Conservation (phyloP, 2,113 vertebrate genomes). For the Caretta caretta region DNA sequence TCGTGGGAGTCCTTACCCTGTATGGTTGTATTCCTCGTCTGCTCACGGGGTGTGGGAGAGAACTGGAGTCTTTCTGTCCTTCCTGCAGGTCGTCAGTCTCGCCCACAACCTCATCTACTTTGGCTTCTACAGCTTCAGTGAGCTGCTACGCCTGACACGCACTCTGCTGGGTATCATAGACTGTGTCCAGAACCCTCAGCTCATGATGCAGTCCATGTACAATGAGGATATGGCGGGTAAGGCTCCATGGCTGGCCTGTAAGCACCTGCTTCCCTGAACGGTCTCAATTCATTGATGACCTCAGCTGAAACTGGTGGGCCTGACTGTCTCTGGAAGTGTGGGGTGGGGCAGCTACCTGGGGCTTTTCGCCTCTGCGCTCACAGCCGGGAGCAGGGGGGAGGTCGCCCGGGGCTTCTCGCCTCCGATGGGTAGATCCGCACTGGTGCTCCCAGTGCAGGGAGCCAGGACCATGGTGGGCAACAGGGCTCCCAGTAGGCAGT, state of each 20-base stretch:
- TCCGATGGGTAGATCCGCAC: too few relatives aligned
- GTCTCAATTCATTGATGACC: background rate
- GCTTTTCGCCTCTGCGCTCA: too few relatives aligned
- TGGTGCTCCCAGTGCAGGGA: too few relatives aligned
- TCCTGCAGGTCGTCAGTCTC: conserved; percentile 91
- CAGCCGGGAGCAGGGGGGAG: too few relatives aligned
- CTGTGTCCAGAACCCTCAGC: conserved; percentile 88
- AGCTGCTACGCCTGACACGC: conserved; percentile 93
- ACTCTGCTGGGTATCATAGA: conserved; percentile 96
- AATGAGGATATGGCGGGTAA: conserved; percentile 87
- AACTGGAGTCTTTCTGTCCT: conserved; percentile 46
- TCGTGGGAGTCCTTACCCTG: background rate
- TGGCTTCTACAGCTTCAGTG: conserved; percentile 99
- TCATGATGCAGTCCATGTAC: conserved; percentile 78
- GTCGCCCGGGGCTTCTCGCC: too few relatives aligned
- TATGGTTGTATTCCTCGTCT: background rate
- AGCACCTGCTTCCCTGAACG: background rate
- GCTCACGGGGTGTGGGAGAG: accelerated
- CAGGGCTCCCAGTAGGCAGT: too few relatives aligned
- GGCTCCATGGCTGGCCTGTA: background rate
- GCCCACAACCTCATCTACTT: conserved; percentile 98
- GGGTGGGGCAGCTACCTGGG: background rate
- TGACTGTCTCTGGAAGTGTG: background rate
- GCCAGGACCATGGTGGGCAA: too few relatives aligned
- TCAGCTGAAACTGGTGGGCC: background rate